phyloP scores from a whole-genome alignment of 2,888 invertebrate species.

The Nemoura dubitans region DNA sequence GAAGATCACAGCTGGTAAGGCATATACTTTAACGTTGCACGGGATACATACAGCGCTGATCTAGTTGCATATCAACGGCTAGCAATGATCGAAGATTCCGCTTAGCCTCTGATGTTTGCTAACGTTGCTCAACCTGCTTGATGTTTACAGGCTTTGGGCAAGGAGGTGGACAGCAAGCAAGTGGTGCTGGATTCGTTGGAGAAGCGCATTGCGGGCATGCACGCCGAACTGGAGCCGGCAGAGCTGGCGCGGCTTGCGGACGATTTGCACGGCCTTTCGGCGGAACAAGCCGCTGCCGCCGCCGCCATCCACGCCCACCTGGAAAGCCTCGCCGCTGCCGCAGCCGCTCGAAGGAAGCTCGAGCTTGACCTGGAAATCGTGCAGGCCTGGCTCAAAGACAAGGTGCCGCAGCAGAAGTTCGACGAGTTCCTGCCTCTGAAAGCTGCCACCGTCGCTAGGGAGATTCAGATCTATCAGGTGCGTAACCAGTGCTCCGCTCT shows the following conservation, averaged over 20 bases:
- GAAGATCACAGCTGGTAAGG: too few relatives aligned
- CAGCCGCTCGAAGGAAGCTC: conserved; percentile 76
- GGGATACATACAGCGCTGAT: too few relatives aligned
- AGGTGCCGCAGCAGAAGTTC: conserved; percentile 76
- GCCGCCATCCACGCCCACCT: conserved; percentile 77
- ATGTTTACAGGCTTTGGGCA: conserved; percentile 67
- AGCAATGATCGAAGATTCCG: too few relatives aligned
- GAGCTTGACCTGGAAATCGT: conserved; percentile 82
- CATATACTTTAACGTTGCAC: too few relatives aligned
- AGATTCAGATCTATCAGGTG: conserved; percentile 76
- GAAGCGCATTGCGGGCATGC: conserved; percentile 83
- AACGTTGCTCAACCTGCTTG: background rate
- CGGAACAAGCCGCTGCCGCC: conserved; percentile 79
- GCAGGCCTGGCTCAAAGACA: conserved; percentile 81
- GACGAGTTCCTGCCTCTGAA: conserved; percentile 82
- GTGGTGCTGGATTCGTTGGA: conserved; percentile 83
- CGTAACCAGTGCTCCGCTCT: too few relatives aligned
- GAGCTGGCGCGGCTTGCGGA: conserved; percentile 84
- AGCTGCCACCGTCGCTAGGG: conserved; percentile 83
- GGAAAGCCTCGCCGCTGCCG: conserved; percentile 71
- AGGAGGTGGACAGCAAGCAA: conserved; percentile 87
- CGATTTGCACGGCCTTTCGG: conserved; percentile 74
- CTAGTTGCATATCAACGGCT: too few relatives aligned
- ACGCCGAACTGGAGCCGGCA: conserved; percentile 83
- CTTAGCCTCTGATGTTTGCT: too few relatives aligned